Base-by-base conservation (phyloP, 2,797 vertebrate genomes). In the Scomberomorus guttatus region DNA sequence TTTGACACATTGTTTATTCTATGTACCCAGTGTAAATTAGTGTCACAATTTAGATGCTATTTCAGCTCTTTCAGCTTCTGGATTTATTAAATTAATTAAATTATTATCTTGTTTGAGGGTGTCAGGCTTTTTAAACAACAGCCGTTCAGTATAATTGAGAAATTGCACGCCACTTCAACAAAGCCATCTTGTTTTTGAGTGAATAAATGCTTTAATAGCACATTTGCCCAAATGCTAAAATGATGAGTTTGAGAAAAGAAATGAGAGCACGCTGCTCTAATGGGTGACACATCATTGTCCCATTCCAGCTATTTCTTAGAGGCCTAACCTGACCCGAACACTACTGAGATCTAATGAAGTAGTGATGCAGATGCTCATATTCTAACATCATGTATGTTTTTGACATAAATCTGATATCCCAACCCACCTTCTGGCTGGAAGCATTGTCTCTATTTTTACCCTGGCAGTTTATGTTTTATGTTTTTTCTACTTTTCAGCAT, bases 1-100 rank as follows among this genome's bases (percentile, higher is more conserved):
- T 80, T 61, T 56, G 58, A 75, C 91, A 58, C 73, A 80, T 88
- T 10, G 72, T 79, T 83, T 75, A 84, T 65, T 70, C 52, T 4
- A 29, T 52, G 65, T 72, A 83, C 20, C 20, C 66, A 37, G 73
- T n/a, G 24, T 60, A 59, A 73, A 81, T 82, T 65, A 75, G 60
- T 55, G 58, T 80, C 74, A 71, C n/a, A 60, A 25, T 81, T 73
- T 58, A 70, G 67, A 2, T 3, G 50, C 27, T 27, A 34, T 50
- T n/a, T n/a, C n/a, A n/a, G 29, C 50, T 37, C 13, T 64, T 52
- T 62, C 39, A 55, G 61, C n/a, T n/a, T n/a, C 18, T 12, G 14
- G 44, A 46, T 18, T 15, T 46, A 51, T n/a, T 1, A 42, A 56
- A 29, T 18, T 62, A 56, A 29, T 18, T 62, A 52, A 59, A 51